Evolutionary conservation across 2,888 invertebrate species (phyloP), one percentile per base, ranked within the genome.

Genomic region (Pardosa pseudoannulata): DNA sequence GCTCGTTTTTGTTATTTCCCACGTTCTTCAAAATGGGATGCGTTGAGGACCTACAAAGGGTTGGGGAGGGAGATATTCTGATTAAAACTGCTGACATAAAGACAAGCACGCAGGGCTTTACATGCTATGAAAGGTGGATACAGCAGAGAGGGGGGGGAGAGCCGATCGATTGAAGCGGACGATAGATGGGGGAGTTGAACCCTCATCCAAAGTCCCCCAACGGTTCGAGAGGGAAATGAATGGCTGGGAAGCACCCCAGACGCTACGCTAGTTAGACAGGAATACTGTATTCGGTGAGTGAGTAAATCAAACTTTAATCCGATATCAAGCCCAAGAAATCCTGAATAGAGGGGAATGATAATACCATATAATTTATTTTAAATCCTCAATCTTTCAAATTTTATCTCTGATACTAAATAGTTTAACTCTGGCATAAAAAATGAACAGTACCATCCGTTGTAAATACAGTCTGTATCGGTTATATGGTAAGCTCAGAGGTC

Each of bases 21-120:
- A n/a, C n/a, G n/a, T n/a, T n/a, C n/a, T n/a, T n/a, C n/a, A 56
- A 56, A 56, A 56, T 5, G 56, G 56, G 19, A 56, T 56, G 19
- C 46, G 2, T 6, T 9, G 46, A 2, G 46, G 16, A 16, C 46
- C 16, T 6, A 2, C 16, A 46, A 46, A 16, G 16, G 16, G 46
- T 23, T 16, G 56, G 56, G 56, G 5, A 5, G 23, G 56, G 19
- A 5, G 56, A 23, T 6, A 3, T 19, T 19, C 11, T 11, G 3
- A 6, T 56, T 23, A 56, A 56, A 23, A 23, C 11, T 2, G 56
- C 2, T 6, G 23, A 36, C 6, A 23, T 23, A 56, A 3, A 56
- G 23, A 56, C 23, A 56, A 5, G 16, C 56, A 19, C 56, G 23
- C 56, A n/a, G 23, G 5, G 6, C 56, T 56, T 2, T 23, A 56